These are phyloP conservation scores for Mimachlamys varia DNA, from an alignment of 2,888 invertebrate species.

Conservation along the genomic window DNA sequence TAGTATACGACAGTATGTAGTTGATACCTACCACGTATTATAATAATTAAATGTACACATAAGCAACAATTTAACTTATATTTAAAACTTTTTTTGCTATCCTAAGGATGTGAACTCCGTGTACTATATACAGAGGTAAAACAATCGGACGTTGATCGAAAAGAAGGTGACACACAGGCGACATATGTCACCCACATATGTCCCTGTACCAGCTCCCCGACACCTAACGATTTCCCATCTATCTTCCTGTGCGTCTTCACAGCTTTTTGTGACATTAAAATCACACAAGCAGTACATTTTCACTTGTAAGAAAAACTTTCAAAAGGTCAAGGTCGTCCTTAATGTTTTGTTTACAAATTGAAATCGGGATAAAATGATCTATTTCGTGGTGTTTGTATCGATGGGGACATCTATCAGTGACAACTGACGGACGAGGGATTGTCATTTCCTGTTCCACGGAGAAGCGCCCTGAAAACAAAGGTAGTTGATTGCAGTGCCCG, in stretches of 20 bases:
- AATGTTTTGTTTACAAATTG: constrained; percentile 13
- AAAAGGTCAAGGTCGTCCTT: not conserved
- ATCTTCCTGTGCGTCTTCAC: not conserved
- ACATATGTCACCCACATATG: not conserved
- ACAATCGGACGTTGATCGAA: not conserved
- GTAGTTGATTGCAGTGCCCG: not conserved
- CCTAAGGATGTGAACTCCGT: not conserved
- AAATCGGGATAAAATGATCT: not conserved
- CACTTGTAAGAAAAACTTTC: not conserved
- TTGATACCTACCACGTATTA: too few species aligned
- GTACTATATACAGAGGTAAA: not conserved
- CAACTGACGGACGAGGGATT: not conserved
- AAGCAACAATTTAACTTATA: too few species aligned
- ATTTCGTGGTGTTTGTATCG: not conserved
- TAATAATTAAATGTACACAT: too few species aligned
- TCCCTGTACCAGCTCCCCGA: not conserved
- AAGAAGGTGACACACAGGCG: not conserved
- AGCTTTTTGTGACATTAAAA: constrained; percentile 25
- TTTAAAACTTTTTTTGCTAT: not conserved
- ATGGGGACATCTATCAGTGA: not conserved
- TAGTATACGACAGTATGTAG: too few species aligned
- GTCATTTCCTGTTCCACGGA: not conserved
- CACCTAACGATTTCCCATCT: not conserved
- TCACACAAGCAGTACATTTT: not conserved
- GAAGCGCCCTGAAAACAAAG: not conserved